Conservation (phyloP, 2,797 vertebrate species). For the Molothrus aeneus region DNA sequence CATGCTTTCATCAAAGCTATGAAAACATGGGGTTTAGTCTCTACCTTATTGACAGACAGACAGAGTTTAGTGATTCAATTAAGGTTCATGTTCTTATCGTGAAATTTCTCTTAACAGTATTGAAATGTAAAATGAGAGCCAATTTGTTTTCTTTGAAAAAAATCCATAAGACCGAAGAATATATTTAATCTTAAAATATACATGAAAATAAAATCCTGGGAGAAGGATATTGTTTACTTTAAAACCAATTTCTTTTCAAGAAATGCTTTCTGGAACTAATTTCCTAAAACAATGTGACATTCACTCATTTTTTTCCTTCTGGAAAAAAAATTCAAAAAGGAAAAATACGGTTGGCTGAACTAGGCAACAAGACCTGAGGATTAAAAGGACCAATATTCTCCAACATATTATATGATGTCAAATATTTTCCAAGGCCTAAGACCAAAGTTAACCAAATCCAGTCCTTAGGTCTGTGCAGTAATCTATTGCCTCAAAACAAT, state of each 20-base stretch:
- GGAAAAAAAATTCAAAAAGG: neutral
- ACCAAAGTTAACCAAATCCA: neutral
- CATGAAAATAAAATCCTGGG: neutral
- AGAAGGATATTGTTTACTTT: neutral
- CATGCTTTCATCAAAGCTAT: neutral
- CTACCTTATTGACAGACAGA: neutral
- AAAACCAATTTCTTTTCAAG: neutral
- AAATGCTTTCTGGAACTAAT: slow-evolving; percentile 40
- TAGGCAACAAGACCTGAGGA: neutral
- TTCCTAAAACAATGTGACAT: slow-evolving; percentile 13
- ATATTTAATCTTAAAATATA: neutral
- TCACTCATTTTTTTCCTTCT: neutral
- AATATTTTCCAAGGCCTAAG: slow-evolving; percentile 25
- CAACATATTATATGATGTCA: neutral
- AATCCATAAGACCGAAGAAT: neutral
- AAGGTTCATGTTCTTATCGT: neutral
- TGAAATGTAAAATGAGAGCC: neutral
- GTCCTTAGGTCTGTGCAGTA: neutral
- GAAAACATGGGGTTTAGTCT: neutral
- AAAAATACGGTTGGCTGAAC: neutral
- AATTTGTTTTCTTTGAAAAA: neutral
- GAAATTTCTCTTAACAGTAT: neutral
- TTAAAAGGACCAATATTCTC: neutral
- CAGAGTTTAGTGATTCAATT: neutral
- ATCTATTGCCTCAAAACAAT: neutral